Base-by-base conservation (phyloP, 2,797 vertebrate genomes). In the Crax fasciolata region DNA sequence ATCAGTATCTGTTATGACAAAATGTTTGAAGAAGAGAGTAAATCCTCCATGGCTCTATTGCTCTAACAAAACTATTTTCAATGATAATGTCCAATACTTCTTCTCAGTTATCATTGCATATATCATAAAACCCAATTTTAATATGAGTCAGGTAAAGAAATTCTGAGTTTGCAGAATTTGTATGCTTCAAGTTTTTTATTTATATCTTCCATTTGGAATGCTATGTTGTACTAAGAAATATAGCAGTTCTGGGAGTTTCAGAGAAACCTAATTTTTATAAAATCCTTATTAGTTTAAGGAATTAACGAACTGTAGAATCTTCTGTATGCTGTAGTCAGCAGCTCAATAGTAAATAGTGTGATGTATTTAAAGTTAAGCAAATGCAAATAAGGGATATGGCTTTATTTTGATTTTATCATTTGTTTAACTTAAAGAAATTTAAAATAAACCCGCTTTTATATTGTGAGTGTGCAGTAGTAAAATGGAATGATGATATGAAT, bases 381-480 rank as follows among this genome's bases (percentile, higher is more conserved):
- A 74, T 44, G 8, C 44, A 72, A 16, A 43, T 62, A 41, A 77
- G 89, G 8, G 15, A 39, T 66, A 52, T 32, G 27, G 4, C 25
- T 84, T 79, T 74, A 46, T 51, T 90, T 35, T 6, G 6, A 10
- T 79, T 84, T 81, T 66, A 59, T 48, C 1, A 55, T 75, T 76
- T 87, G 30, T 57, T 90, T 92, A 80, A 87, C n/a, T 89, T 48
- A 80, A 89, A 46, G 39, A 77, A 51, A 74, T 72, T 43, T 80
- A 35, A 87, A 85, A 20, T 28, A 74, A 62, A 86, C 68, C 49
- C 83, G 17, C 25, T 65, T 87, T 90, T 74, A 57, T 80, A 46
- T 65, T 68, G 18, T 83, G 80, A 57, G 32, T 43, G 13, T 35
- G 44, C 20, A 48, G 24, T 30, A 68, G 39, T 72, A 72, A 88